A percentile compares a stretch with the other conserved stretches of the same genome.
Evolutionary conservation across 2,113 vertebrate genomes (phyloP).

Genomic region (Martes martes): DNA sequence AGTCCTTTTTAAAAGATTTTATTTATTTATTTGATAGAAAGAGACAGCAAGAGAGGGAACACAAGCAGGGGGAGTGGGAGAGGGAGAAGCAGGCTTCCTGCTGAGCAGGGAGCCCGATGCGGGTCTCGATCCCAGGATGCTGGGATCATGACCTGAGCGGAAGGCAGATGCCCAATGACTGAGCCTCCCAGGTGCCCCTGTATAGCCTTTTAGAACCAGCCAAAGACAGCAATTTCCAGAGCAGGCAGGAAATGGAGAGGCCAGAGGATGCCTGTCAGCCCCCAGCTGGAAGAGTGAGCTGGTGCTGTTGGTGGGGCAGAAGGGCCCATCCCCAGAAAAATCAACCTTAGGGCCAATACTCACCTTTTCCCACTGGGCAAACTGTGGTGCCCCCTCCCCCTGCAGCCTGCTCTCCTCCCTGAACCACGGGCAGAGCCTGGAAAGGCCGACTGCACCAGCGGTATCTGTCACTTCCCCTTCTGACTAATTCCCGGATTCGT

Average conservation of each 20-base stretch:
- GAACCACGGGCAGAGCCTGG: accelerated
- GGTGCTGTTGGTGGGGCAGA: background rate
- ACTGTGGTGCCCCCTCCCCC: too few species aligned
- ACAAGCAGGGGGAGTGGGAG: too few species aligned
- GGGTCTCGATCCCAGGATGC: too few species aligned
- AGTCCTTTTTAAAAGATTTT: background rate
- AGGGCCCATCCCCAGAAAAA: background rate
- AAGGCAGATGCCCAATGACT: too few species aligned
- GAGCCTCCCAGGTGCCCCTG: too few species aligned
- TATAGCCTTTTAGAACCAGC: background rate
- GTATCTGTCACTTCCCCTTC: background rate
- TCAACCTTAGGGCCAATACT: background rate
- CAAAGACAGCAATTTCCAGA: background rate
- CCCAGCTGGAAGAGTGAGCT: background rate
- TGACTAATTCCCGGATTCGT: background rate
- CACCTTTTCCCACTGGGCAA: background rate
- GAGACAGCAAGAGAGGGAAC: too few species aligned
- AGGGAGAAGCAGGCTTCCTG: too few species aligned
- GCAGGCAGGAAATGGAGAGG: background rate
- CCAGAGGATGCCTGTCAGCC: background rate
- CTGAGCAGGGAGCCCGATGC: too few species aligned
- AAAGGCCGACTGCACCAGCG: background rate
- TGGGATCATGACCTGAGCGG: too few species aligned
- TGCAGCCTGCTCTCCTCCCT: background rate
- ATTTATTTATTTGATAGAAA: too few species aligned